Evolutionary conservation across 1,140 invertebrate genomes (phyloP).

Genomic region (Galleria mellonella): DNA sequence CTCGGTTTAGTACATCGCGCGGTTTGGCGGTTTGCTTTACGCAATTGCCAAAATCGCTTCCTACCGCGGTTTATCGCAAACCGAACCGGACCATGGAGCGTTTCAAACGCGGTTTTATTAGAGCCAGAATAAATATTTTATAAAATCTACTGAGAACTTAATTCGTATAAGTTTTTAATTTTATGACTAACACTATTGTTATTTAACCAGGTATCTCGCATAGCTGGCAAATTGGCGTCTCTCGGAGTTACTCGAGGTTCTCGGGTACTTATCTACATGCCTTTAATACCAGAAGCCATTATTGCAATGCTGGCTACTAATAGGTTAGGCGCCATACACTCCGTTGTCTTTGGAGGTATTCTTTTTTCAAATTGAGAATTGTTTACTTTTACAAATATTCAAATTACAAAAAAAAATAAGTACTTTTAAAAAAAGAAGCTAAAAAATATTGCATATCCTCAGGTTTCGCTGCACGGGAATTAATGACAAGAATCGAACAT

Average conservation of each 20-base stretch:
- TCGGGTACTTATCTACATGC: conserved; percentile 92
- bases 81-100: no score
- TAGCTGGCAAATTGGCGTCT: conserved; percentile 85
- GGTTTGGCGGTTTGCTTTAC: no score
- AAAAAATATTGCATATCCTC: conserved; percentile 6
- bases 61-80: no score
- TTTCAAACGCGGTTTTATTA: no score
- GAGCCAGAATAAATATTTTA: no score
- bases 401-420: no score
- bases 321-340: conserved; percentile 89
- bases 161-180: no score
- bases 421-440: not conserved
- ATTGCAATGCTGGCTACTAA: conserved; percentile 89
- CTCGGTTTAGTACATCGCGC: no score
- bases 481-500: conserved; percentile 90
- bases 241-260: conserved; percentile 86
- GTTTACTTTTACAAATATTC: no score
- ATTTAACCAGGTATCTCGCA: conserved; percentile 77
- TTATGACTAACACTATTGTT: not conserved
- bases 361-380: no score
- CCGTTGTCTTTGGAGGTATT: conserved; percentile 92
- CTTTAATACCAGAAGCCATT: conserved; percentile 90
- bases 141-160: no score
- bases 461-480: conserved; percentile 92
- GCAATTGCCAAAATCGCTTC: no score